Evolutionary conservation across 1,140 invertebrate species (phyloP), one percentile per base, ranked within the genome.

Genomic region (Ceratosolen fusciceps): DNA sequence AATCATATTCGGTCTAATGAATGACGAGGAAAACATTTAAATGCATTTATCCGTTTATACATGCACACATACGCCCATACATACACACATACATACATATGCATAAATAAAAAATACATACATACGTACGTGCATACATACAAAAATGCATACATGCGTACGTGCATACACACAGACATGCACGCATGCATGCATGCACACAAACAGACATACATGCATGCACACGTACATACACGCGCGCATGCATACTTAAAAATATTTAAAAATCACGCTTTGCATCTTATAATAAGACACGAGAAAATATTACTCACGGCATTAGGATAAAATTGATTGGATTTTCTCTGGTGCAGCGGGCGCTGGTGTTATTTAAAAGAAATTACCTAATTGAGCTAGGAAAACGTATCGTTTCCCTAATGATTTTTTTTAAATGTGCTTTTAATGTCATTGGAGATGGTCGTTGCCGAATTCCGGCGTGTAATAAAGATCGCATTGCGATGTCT

Each of bases 341-440:
- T 19, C 9, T 29, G 14, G 14, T 47, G 7, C 43, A n/a, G 12
- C 39, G 26, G 12, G 24, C 7, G 34, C 10, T 60, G 29, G 12
- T 16, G 31, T 2, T 1, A 34, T 62, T 62, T 5, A 34, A 62
- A 62, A 19, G 2, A 62, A 34, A 19, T 62, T 62, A 5, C 19
- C 29, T 34, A 34, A 62, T 62, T 34, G 5, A 16, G 12, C 29
- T 34, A 34, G 2, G 16, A 34, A 62, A 34, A 34, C 24, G 24
- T n/a, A n/a, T n/a, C n/a, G n/a, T 62, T 19, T 62, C 10, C 14
- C 19, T 62, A 62, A 62, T 62, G 58, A 34, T 62, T 19, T 34
- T n/a, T n/a, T 34, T 62, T 62, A 62, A 58, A 62, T 34, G 58
- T 34, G 2, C 58, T 62, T 62, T n/a, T 62, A 62, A 62, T 34